Conservation (phyloP, 1,140 invertebrate species). For the Pseudomyrmex cubaensis region DNA sequence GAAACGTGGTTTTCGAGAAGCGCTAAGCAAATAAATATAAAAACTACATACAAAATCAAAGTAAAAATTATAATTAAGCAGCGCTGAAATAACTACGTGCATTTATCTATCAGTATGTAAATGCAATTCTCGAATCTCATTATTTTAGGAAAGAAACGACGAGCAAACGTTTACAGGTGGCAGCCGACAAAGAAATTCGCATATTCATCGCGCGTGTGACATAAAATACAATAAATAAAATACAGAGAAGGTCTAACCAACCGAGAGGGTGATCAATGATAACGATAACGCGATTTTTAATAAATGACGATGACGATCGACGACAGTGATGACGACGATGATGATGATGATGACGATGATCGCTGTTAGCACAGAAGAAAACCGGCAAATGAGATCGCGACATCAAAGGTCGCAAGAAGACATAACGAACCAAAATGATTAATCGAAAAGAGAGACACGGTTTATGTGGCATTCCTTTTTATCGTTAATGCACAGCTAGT, state of each 20-base stretch:
- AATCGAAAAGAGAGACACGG: conserved; percentile 77
- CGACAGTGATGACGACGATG: not conserved
- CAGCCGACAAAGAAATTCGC: conserved; percentile 25
- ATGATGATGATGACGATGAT: conserved; percentile 5
- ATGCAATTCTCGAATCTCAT: conserved; percentile 29
- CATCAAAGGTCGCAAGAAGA: conserved; percentile 66
- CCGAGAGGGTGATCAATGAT: conserved; percentile 2
- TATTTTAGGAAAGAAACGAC: not conserved
- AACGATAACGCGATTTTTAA: conserved; percentile 6
- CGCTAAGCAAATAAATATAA: conserved; percentile 21
- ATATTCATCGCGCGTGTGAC: conserved; percentile 7
- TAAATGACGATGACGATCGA: not conserved
- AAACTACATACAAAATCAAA: conserved; percentile 14
- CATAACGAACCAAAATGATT: conserved; percentile 74
- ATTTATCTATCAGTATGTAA: conserved; percentile 9
- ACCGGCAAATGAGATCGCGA: conserved; percentile 50
- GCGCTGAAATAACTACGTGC: conserved; percentile 25
- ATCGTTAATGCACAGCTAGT: conserved; percentile 85
- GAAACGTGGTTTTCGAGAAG: conserved; percentile 6
- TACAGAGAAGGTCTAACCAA: conserved; percentile 28
- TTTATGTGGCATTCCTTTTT: conserved; percentile 83
- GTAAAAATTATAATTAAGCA: conserved; percentile 22
- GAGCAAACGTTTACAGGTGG: conserved; percentile 37
- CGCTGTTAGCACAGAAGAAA: conserved; percentile 51
- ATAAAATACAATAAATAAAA: conserved; percentile 35